phyloP scores from a whole-genome alignment of 2,888 invertebrate species.

The Ptychoptera albimana region DNA sequence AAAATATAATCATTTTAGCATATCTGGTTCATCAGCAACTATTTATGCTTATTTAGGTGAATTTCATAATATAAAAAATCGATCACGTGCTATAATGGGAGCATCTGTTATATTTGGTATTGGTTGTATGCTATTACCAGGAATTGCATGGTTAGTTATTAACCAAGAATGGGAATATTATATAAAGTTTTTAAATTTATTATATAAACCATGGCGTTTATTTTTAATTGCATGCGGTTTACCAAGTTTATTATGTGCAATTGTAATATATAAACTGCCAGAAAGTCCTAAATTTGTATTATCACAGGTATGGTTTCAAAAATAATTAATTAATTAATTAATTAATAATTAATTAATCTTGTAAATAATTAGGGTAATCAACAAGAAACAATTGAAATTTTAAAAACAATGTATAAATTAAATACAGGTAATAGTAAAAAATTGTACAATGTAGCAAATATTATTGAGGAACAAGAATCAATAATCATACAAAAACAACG shows the following conservation, averaged over 20 bases:
- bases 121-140: constrained; percentile 23
- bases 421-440: constrained; percentile 18
- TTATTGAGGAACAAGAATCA: constrained; percentile 2
- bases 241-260: constrained; percentile 20
- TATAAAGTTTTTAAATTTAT: constrained; percentile 17
- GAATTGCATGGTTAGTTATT: constrained; percentile 23
- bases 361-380: constrained; percentile 13
- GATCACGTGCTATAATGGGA: constrained; percentile 30
- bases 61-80: constrained; percentile 31
- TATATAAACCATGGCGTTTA: constrained; percentile 24
- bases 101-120: constrained; percentile 23
- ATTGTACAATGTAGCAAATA: constrained; percentile 7
- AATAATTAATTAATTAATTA: too few species aligned
- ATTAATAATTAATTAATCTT: neutral
- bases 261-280: constrained; percentile 20
- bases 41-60: constrained; percentile 37
- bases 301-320: constrained; percentile 6
- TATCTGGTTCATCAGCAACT: constrained; percentile 33
- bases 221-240: constrained; percentile 23
- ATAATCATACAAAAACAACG: constrained; percentile 2
- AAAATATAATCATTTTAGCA: too few species aligned
- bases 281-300: constrained; percentile 26
- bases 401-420: constrained; percentile 17
- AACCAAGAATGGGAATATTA: constrained; percentile 21
- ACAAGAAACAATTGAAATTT: constrained; percentile 17